Evolutionary conservation across 2,888 invertebrate genomes (phyloP), one percentile per base, ranked within the genome.

Genomic region (Lasioglossum marginatum): DNA sequence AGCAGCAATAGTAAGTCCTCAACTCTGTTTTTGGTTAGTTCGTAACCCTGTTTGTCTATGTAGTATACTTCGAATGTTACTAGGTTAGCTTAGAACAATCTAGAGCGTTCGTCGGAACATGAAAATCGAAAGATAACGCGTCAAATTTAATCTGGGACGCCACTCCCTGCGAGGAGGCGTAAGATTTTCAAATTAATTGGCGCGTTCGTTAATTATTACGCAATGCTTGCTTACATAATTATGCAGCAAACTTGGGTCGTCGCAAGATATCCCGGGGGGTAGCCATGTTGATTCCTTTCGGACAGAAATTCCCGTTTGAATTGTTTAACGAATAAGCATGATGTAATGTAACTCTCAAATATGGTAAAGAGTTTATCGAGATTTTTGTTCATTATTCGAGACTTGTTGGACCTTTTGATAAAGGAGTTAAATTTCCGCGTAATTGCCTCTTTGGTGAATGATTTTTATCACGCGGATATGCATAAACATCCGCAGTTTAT

Each of bases 131-230:
- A 66, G 19, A 34, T 31, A 34, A 66, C 8, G 19, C 34, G 19
- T 66, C 8, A 0, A 16, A 66, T 34, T 66, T 66, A 66, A 19
- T 34, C 34, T 8, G 8, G 19, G 8, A 19, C 31, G 31, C 1
- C 8, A 8, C 34, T 16, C 16, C 2, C 6, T 6, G 34, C 34
- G 66, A 0, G 19, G 16, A 34, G 6, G 19, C 19, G 66, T 34
- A 19, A 31, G 19, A 66, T 31, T 66, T 66, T 19, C 34, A 34
- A 34, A 66, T 66, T 66, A 34, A 66, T 66, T 66, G 34, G 66
- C 66, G 66, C 34, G 34, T 66, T 34, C 66, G 66, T 66, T 66
- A 66, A 66, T 66, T 66, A 66, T 66, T 66, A 23, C 19, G n/a
- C 8, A 8, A 12, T 52, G 16, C 19, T 19, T 31, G 66, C 66